Evolutionary conservation across 2,797 vertebrate genomes (phyloP).

Genomic region (Luscinia luscinia): DNA sequence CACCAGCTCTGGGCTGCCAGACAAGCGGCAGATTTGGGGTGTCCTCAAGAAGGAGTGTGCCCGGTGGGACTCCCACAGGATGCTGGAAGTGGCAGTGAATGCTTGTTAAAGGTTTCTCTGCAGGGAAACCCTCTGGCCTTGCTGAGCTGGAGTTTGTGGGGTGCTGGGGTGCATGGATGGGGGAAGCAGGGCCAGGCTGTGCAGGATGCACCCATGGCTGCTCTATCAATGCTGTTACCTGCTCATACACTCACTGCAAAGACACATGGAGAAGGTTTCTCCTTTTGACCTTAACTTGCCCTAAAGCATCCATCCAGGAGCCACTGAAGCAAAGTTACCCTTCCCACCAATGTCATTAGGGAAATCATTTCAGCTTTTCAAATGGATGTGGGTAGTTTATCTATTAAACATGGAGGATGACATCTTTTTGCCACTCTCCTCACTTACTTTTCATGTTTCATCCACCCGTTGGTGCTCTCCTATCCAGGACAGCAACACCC

Average conservation of each 20-base stretch:
- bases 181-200: neutral
- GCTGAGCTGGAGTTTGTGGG: neutral
- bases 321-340: neutral
- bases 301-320: neutral
- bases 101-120: neutral
- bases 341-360: neutral
- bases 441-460: neutral
- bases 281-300: neutral
- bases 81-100: neutral
- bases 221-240: accelerated
- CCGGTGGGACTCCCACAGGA: accelerated
- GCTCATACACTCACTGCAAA: neutral
- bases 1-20: neutral
- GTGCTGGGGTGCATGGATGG: neutral
- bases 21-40: neutral
- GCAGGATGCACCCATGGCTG: accelerated
- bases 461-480: neutral
- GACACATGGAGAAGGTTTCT: neutral
- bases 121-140: neutral
- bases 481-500: neutral
- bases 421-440: neutral
- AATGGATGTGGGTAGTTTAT: neutral
- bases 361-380: neutral
- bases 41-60: neutral
- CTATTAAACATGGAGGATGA: neutral